Conservation (phyloP, 2,888 invertebrate genomes). For the Ochropleura plecta region DNA sequence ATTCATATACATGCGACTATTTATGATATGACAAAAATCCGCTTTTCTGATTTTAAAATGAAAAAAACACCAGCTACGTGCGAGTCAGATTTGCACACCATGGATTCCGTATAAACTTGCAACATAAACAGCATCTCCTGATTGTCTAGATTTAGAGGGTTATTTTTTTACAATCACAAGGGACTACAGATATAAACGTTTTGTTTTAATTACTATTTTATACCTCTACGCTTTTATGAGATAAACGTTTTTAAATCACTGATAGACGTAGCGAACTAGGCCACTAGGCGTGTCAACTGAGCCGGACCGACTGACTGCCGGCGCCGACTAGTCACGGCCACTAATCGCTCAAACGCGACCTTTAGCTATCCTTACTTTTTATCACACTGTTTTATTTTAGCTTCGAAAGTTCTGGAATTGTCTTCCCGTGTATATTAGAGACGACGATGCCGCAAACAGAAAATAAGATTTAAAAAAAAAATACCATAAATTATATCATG, state of each 20-base stretch:
- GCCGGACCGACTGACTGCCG: not conserved
- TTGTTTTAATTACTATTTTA: too few species aligned
- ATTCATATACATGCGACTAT: not conserved
- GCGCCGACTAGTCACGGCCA: constrained; percentile 4
- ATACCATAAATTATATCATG: constrained; percentile 19
- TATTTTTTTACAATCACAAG: too few species aligned
- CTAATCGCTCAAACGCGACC: not conserved
- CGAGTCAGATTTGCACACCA: too few species aligned
- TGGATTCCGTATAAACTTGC: too few species aligned
- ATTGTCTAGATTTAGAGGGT: too few species aligned
- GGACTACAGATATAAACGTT: too few species aligned
- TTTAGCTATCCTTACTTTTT: not conserved
- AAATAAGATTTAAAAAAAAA: not conserved
- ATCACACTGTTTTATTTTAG: not conserved
- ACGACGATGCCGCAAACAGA: not conserved
- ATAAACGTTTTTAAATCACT: not conserved
- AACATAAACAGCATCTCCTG: too few species aligned
- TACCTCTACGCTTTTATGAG: too few species aligned
- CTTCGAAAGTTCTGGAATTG: not conserved
- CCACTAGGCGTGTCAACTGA: not conserved
- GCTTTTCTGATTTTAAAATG: not conserved
- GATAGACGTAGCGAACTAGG: constrained; percentile 3
- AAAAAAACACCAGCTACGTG: not conserved
- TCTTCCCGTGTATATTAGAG: not conserved
- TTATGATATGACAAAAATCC: not conserved